Conservation (phyloP, 2,113 vertebrate genomes). For the Galeopterus variegatus region DNA sequence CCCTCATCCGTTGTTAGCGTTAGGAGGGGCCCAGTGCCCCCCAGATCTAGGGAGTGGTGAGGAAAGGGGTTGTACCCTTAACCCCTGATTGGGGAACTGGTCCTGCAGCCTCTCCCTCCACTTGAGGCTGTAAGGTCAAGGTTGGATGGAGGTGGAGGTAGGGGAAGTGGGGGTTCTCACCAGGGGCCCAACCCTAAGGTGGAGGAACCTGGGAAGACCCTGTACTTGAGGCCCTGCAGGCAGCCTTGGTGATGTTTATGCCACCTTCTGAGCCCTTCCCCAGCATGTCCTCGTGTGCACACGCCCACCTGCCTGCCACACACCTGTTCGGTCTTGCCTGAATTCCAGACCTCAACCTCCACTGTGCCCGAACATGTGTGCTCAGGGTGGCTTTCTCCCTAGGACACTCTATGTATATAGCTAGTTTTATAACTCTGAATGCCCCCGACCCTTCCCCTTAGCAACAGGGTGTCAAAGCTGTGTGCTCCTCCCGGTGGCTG, state of each 20-base stretch:
- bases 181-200: background rate
- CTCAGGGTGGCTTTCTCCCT: constrained; percentile 2
- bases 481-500: constrained; percentile 61
- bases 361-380: background rate
- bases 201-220: background rate
- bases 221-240: background rate
- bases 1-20: background rate
- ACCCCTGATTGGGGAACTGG: background rate
- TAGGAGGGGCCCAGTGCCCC: background rate
- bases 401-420: constrained; percentile 70
- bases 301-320: background rate
- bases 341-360: background rate
- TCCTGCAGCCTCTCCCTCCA: background rate
- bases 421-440: constrained; percentile 70
- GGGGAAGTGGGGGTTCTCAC: background rate
- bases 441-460: background rate
- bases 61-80: background rate
- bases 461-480: constrained; percentile 64
- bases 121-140: background rate
- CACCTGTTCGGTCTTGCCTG: background rate
- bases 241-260: background rate
- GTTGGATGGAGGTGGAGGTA: background rate
- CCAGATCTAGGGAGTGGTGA: background rate
- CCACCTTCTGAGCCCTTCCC: background rate
- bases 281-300: background rate